phyloP scores from a whole-genome alignment of 2,797 vertebrate species.

The Lutjanus argentimaculatus region DNA sequence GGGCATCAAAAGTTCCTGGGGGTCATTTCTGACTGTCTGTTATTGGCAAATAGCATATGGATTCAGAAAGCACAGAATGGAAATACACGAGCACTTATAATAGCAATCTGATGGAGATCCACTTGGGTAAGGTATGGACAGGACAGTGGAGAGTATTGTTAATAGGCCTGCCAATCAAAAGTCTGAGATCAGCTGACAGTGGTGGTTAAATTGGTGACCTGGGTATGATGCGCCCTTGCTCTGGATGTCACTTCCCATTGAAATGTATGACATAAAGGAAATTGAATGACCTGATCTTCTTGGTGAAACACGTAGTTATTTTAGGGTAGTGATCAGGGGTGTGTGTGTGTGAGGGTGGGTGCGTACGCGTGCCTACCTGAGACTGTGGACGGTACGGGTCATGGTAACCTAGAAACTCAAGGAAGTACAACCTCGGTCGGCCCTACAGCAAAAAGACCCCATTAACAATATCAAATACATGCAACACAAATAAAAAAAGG shows the following conservation, averaged over 20 bases:
- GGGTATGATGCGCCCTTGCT: constrained; percentile 75
- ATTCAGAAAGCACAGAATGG: constrained; percentile 69
- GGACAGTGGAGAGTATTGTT: constrained; percentile 71
- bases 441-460: constrained; percentile 54
- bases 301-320: constrained; percentile 78
- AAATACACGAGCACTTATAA: constrained; percentile 78
- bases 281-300: constrained; percentile 83
- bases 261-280: constrained; percentile 82
- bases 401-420: constrained; percentile 75
- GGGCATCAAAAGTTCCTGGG: constrained; percentile 64
- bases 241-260: constrained; percentile 74
- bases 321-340: constrained; percentile 54
- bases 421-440: constrained; percentile 69
- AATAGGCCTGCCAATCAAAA: constrained; percentile 85
- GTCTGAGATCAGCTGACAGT: constrained; percentile 74
- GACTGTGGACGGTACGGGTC: constrained; percentile 63
- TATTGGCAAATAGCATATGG: constrained; percentile 74
- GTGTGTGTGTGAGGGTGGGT: not conserved
- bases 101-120: constrained; percentile 78
- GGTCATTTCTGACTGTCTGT: constrained; percentile 75
- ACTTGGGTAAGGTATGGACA: constrained; percentile 77
- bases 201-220: constrained; percentile 83
- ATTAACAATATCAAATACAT: constrained; percentile 24
- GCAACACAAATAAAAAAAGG: not conserved
- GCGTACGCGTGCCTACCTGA: constrained; percentile 69